phyloP scores from a whole-genome alignment of 2,888 invertebrate species.

The Resseliella maxima region DNA sequence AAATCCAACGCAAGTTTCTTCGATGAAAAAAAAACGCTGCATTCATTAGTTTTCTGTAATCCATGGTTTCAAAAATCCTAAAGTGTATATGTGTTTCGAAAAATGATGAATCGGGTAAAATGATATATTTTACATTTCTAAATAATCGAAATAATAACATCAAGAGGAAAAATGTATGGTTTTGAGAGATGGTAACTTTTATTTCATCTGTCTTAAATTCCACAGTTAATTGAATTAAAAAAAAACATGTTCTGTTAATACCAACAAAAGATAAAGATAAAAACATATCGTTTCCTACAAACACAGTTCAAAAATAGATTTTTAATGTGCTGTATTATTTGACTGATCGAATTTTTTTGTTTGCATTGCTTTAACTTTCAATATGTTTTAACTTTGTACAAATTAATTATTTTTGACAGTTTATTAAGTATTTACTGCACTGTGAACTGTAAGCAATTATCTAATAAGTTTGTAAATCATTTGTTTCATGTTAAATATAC shows the following conservation, averaged over 20 bases:
- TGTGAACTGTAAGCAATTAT: neutral
- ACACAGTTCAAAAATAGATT: neutral
- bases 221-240: slow-evolving; percentile 9
- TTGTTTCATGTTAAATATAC: neutral
- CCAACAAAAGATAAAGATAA: slow-evolving; percentile 2
- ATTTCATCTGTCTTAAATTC: slow-evolving; percentile 17
- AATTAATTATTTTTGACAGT: neutral
- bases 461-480: neutral
- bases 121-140: too few relatives aligned
- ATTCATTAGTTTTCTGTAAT: too few relatives aligned
- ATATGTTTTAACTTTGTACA: too few relatives aligned
- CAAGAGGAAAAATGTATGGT: neutral
- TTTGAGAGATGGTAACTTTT: slow-evolving; percentile 48
- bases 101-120: too few relatives aligned
- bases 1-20: too few relatives aligned
- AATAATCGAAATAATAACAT: neutral
- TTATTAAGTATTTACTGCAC: too few relatives aligned
- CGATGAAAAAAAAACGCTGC: too few relatives aligned
- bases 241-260: neutral
- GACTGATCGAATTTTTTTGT: neutral
- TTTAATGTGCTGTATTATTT: neutral
- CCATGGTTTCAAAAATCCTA: too few relatives aligned
- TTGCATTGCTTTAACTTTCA: neutral
- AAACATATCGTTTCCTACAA: slow-evolving; percentile 18
- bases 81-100: too few relatives aligned